Evolutionary conservation across 1,140 invertebrate species (phyloP).

Genomic region (Bathynomus jamesi): DNA sequence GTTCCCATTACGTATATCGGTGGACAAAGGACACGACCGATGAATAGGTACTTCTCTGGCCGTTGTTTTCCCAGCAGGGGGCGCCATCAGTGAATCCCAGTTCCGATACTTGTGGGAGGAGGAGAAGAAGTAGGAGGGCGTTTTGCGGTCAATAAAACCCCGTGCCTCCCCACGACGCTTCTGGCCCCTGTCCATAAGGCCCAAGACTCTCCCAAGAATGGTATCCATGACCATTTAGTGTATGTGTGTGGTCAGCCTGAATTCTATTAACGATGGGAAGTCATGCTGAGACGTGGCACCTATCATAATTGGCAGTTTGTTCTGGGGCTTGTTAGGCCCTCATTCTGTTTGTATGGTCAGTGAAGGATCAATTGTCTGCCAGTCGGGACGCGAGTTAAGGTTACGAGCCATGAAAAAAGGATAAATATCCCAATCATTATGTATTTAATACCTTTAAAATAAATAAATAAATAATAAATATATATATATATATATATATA

Average conservation of each 20-base stretch:
- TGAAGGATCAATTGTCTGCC: neutral
- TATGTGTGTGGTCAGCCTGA: neutral
- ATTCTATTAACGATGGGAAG: neutral
- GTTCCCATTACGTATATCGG: neutral
- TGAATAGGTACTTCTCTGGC: neutral
- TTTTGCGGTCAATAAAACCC: neutral
- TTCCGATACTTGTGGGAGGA: neutral
- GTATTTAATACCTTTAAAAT: too few species aligned
- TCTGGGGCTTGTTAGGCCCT: neutral
- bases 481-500: too few species aligned
- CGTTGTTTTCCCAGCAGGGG: neutral
- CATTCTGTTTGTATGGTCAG: neutral
- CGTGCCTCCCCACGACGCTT: neutral
- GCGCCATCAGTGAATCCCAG: neutral
- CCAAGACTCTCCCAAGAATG: neutral
- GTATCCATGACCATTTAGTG: neutral
- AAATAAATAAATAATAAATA: too few species aligned
- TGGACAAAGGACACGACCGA: neutral
- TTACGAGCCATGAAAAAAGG: neutral
- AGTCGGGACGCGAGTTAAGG: neutral
- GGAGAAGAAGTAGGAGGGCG: neutral
- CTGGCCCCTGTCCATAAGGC: neutral
- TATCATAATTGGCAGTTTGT: constrained; percentile 1
- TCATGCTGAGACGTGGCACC: neutral
- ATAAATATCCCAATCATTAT: neutral